Evolutionary conservation across 2,113 vertebrate species (phyloP).

Genomic region (Cololabis saira): DNA sequence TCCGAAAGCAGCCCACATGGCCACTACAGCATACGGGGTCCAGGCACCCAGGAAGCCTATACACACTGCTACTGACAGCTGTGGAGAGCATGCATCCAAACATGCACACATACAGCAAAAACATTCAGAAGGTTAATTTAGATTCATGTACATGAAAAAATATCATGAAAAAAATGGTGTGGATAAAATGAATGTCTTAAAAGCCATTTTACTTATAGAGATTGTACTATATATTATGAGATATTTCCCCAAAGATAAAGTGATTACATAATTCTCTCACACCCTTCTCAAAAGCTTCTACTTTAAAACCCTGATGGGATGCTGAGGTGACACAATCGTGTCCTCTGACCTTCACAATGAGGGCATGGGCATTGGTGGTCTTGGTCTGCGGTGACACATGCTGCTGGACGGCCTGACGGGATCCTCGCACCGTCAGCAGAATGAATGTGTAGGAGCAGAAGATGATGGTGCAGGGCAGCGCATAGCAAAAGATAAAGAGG

Average conservation of each 20-base stretch:
- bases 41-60: conserved; percentile 85
- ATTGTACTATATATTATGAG: no score
- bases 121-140: conserved; percentile 1
- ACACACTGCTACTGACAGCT: conserved; percentile 86
- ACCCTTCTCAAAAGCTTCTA: conserved; percentile 14
- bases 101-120: not conserved
- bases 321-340: not conserved
- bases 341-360: conserved; percentile 83
- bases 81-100: conserved; percentile 31
- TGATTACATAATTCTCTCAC: not conserved
- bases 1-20: conserved; percentile 83
- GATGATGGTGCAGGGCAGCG: conserved; percentile 85
- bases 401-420: conserved; percentile 81
- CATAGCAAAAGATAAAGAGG: conserved; percentile 88
- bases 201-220: no score
- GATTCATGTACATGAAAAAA: not conserved
- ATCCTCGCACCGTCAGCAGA: conserved; percentile 82
- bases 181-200: no score
- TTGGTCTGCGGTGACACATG: conserved; percentile 78
- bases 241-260: not conserved
- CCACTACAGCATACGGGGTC: conserved; percentile 83
- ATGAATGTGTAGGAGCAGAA: conserved; percentile 85
- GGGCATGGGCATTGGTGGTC: conserved; percentile 72
- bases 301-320: conserved; percentile 30
- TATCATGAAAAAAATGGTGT: not conserved